A percentile compares a stretch with the other conserved stretches of the same genome.
These are phyloP conservation scores for Cetonia aurata DNA, from an alignment of 2,888 invertebrate species.

Conservation along the genomic window DNA sequence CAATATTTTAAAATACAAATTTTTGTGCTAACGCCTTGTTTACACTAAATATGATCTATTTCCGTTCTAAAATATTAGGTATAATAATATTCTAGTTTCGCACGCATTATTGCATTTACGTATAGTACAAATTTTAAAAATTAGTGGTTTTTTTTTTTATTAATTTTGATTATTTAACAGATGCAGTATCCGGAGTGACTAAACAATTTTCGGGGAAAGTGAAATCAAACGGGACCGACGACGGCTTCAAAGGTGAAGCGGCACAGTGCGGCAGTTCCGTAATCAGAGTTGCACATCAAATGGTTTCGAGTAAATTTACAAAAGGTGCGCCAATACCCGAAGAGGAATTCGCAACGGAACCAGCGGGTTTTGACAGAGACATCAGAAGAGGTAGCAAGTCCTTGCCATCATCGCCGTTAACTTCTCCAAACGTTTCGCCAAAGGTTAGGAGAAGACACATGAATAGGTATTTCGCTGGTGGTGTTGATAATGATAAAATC, in stretches of 20 bases:
- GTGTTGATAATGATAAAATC: constrained; percentile 63
- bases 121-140: too few species aligned
- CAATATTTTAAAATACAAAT: too few species aligned
- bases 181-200: constrained; percentile 12
- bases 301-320: constrained; percentile 68
- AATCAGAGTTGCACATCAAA: constrained; percentile 72
- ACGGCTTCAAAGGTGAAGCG: constrained; percentile 78
- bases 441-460: constrained; percentile 67
- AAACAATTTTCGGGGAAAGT: constrained; percentile 53
- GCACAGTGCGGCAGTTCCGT: constrained; percentile 78
- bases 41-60: too few species aligned
- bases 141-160: too few species aligned
- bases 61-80: not conserved
- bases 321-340: constrained; percentile 28
- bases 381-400: constrained; percentile 78
- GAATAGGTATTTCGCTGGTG: constrained; percentile 74
- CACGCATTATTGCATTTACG: too few species aligned
- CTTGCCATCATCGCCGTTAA: constrained; percentile 77
- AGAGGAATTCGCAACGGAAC: constrained; percentile 50
- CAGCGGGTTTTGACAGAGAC: constrained; percentile 63
- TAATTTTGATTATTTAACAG: constrained; percentile 15
- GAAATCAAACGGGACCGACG: constrained; percentile 77
- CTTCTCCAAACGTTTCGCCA: constrained; percentile 74
- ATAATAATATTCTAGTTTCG: too few species aligned
- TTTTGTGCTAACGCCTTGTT: too few species aligned